These are phyloP conservation scores for Drosophila takahashii DNA, from an alignment of 1,140 invertebrate genomes.

Conservation along the genomic window DNA sequence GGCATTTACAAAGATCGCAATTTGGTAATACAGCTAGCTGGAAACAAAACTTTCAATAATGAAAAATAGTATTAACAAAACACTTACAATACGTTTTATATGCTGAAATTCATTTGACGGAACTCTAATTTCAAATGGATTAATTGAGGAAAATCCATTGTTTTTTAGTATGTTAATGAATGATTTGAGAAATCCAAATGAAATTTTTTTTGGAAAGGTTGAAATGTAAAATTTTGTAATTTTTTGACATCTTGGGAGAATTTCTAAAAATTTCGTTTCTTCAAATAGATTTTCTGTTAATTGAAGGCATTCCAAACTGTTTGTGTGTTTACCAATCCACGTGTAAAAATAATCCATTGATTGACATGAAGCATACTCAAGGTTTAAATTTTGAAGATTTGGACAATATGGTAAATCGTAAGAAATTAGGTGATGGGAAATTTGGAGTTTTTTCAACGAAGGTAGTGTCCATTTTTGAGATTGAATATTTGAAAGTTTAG, in stretches of 20 bases:
- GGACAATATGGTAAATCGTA: constrained; percentile 1
- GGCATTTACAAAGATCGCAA: not conserved
- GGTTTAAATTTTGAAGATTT: not conserved
- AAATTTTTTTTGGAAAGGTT: not conserved
- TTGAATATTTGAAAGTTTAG: not conserved
- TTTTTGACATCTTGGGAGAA: not conserved
- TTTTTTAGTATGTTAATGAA: not conserved
- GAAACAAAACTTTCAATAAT: not conserved
- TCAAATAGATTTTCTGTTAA: not conserved
- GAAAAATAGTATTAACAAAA: not conserved
- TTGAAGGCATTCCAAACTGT: not conserved
- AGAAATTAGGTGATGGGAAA: not conserved
- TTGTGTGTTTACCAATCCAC: not conserved
- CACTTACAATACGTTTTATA: not conserved
- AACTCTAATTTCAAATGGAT: not conserved
- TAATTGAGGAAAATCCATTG: not conserved
- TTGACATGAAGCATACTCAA: not conserved
- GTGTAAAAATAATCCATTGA: not conserved
- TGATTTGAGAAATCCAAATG: not conserved
- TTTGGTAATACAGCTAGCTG: not conserved
- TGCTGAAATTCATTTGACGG: not conserved
- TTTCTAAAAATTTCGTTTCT: not conserved
- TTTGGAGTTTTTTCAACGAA: not conserved
- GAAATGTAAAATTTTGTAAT: not conserved
- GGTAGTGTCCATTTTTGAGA: not conserved